Conservation (phyloP, 2,113 vertebrate species). For the Caloenas nicobarica region DNA sequence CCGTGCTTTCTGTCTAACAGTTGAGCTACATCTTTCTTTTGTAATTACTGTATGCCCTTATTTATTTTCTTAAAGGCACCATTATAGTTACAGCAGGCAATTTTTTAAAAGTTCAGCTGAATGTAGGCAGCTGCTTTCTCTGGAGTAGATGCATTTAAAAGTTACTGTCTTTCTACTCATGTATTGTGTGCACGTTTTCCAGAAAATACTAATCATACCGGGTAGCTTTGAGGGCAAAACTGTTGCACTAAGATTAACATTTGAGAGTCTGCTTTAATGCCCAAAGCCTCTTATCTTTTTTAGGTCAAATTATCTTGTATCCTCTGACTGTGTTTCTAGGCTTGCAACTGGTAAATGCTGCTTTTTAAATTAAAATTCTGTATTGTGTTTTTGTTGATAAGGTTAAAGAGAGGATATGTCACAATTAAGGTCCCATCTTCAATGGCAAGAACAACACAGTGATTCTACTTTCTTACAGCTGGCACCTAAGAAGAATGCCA, state of each 20-base stretch:
- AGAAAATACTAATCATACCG: neutral
- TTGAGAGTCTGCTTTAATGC: conserved; percentile 30
- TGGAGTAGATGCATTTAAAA: neutral
- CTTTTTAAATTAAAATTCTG: neutral
- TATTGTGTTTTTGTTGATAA: neutral
- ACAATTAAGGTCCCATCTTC: neutral
- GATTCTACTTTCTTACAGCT: neutral
- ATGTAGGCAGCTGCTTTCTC: neutral
- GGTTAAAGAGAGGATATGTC: neutral
- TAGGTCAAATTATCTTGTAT: conserved; percentile 44
- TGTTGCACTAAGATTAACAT: conserved; percentile 12
- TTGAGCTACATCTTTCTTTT: neutral
- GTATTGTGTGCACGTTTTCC: neutral
- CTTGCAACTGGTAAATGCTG: neutral
- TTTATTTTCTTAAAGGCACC: neutral
- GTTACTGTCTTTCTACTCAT: neutral
- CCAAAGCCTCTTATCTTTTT: conserved; percentile 60
- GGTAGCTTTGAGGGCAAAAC: conserved; percentile 10
- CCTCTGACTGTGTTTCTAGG: neutral
- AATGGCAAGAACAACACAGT: neutral
- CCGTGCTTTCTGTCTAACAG: neutral
- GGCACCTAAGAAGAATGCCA: neutral
- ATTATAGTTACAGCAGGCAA: neutral
- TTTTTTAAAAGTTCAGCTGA: neutral
- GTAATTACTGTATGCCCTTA: neutral